These are phyloP conservation scores for Cyclura pinguis DNA, from an alignment of 2,797 vertebrate species.

Conservation along the genomic window DNA sequence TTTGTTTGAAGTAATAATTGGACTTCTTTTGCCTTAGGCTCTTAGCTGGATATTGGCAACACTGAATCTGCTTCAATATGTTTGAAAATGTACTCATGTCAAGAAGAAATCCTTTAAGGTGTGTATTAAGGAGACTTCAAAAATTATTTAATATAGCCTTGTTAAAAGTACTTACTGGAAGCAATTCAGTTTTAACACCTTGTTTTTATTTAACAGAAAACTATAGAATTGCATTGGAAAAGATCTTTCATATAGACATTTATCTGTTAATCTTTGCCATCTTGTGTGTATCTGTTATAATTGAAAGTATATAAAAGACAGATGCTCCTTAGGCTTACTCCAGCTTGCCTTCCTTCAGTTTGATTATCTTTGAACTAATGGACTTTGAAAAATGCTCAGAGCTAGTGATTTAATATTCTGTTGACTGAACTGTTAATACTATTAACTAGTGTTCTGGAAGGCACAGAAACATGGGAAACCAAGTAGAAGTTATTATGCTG, in stretches of 20 bases:
- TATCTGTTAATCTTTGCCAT: background rate
- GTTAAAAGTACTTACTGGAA: background rate
- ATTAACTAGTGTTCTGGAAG: background rate
- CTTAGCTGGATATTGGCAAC: conserved; percentile 17
- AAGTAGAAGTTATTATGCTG: background rate
- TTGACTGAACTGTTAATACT: conserved; percentile 4
- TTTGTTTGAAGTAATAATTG: conserved; percentile 50
- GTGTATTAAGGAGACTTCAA: conserved; percentile 20
- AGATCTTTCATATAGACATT: background rate
- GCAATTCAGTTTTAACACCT: background rate
- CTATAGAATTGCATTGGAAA: conserved; percentile 26
- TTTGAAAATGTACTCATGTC: background rate
- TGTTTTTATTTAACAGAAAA: conserved; percentile 1
- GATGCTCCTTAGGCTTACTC: background rate
- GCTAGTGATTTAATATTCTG: background rate
- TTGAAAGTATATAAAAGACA: conserved; percentile 31
- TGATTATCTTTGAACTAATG: background rate
- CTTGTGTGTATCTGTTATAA: conserved; percentile 28
- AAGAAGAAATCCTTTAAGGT: background rate
- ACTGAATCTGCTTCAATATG: conserved; percentile 33
- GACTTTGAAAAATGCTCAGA: conserved; percentile 11
- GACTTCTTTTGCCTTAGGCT: conserved; percentile 8
- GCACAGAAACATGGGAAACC: background rate
- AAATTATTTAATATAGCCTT: background rate
- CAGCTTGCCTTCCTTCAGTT: conserved; percentile 27